A percentile compares a stretch with the other conserved stretches of the same genome.
Evolutionary conservation across 2,888 invertebrate genomes (phyloP).

Genomic region (Ptycholaimellus sp.): DNA sequence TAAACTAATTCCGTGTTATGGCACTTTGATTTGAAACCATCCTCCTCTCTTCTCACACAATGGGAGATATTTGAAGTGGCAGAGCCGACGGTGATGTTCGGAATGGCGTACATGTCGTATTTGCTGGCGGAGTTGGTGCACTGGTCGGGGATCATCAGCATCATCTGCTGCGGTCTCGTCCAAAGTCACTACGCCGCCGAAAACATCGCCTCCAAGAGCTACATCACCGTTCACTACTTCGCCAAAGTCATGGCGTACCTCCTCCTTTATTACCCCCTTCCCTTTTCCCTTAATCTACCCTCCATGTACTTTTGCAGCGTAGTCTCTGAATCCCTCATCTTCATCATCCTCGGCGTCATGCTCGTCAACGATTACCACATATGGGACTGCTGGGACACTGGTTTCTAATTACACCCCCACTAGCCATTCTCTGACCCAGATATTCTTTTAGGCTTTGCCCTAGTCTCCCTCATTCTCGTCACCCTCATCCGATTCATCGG

Average conservation of each 20-base stretch:
- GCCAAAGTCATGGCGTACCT: slow-evolving; percentile 29
- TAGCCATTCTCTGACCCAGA: too few relatives aligned
- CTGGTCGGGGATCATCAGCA: slow-evolving; percentile 36
- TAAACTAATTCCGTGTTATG: neutral
- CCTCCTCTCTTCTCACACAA: too few relatives aligned
- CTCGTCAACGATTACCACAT: slow-evolving; percentile 26
- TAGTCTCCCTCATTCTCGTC: neutral
- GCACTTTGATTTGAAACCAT: too few relatives aligned
- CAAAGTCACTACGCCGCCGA: slow-evolving; percentile 36
- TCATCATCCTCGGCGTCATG: slow-evolving; percentile 36
- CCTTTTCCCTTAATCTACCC: neutral
- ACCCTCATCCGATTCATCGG: neutral
- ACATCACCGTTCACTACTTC: slow-evolving; percentile 34
- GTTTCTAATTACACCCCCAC: too few relatives aligned
- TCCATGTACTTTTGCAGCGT: slow-evolving; percentile 24
- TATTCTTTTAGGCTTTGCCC: too few relatives aligned
- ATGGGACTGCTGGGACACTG: slow-evolving; percentile 30
- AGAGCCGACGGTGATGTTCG: slow-evolving; percentile 34
- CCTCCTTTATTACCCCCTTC: neutral
- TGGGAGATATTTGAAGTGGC: too few relatives aligned
- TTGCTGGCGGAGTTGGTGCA: slow-evolving; percentile 35
- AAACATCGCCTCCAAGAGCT: slow-evolving; percentile 35
- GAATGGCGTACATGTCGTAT: slow-evolving; percentile 35
- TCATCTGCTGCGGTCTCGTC: slow-evolving; percentile 35
- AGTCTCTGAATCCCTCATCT: slow-evolving; percentile 35